Base-by-base conservation (phyloP, 2,797 vertebrate species). In the Pangasius krempfi region DNA sequence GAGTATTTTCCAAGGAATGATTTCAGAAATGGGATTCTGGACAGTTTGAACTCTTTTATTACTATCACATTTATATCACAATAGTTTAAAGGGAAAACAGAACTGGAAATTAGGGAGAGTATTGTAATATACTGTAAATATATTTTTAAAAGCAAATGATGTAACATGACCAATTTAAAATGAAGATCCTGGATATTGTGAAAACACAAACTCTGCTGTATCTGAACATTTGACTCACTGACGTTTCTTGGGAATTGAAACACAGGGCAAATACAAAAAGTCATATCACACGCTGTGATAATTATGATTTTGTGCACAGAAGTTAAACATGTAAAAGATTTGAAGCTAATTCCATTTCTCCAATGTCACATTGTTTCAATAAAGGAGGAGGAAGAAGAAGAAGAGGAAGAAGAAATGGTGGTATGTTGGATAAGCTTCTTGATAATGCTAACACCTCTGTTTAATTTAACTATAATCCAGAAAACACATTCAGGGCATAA, bases 391-490 rank as follows among this genome's bases (percentile, higher is more conserved):
- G 64, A 81, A 60, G 79, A 96, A 33, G 95, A 95, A 0, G 95
- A 95, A 1, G 96, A 96, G 4, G 96, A 96, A 13, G 93, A 95
- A 86, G 96, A 96, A 0, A 86, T 97, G 95, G 96, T 96, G 96
- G 96, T 96, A 95, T 85, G 95, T 94, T 9, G 4, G 10, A 6
- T 13, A 20, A n/a, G 16, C 25, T 64, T 83, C 18, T 8, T 44
- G 22, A n/a, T 14, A 52, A n/a, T 40, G 4, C 44, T 33, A 25
- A 60, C 54, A 58, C 4, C 50, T 30, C 27, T 44, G 58, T 64
- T 60, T 9, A 20, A 44, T n/a, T 72, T 73, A 37, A 37, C 8
- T 33, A 58, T 20, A 5, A 22, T 20, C 10, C 52, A 80, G 9
- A 44, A 44, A 8, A 62, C 54, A 81, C 10, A 22, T 54, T 78